A percentile compares a stretch with the other conserved stretches of the same genome.
These are phyloP conservation scores for Chamaetylas fuelleborni DNA, from an alignment of 2,113 vertebrate genomes.

Conservation along the genomic window DNA sequence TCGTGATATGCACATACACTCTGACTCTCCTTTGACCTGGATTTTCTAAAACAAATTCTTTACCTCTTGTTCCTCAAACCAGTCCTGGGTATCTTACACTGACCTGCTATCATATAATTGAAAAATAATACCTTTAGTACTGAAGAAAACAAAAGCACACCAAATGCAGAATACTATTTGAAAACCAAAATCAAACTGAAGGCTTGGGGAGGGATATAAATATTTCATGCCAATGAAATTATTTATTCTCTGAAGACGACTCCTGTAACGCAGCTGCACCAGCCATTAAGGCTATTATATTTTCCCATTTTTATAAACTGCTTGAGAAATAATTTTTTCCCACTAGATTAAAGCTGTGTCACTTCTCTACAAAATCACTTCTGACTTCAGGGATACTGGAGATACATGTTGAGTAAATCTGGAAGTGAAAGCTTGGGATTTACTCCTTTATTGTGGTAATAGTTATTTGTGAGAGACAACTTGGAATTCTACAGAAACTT, in stretches of 20 bases:
- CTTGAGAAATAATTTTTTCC: background rate
- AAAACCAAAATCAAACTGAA: background rate
- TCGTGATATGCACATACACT: background rate
- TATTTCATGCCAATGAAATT: constrained; percentile 18
- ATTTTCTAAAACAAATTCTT: background rate
- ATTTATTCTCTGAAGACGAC: constrained; percentile 7
- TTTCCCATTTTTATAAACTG: constrained; percentile 7
- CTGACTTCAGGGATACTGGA: background rate
- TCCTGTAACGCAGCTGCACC: background rate
- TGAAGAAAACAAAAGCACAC: background rate
- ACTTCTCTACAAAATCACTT: background rate
- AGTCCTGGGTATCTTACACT: background rate
- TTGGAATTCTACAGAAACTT: background rate
- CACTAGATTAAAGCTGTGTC: background rate
- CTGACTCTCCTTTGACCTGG: background rate
- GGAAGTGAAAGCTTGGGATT: background rate
- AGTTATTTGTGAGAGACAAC: background rate
- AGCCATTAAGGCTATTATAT: constrained; percentile 23
- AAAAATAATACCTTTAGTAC: background rate
- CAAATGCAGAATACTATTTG: background rate
- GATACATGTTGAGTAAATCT: background rate
- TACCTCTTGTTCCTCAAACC: background rate
- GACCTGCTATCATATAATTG: background rate
- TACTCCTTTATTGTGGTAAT: background rate
- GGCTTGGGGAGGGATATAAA: background rate